Conservation (phyloP, 2,888 invertebrate genomes). For the Scaptodrosophila latifasciaeformis region DNA sequence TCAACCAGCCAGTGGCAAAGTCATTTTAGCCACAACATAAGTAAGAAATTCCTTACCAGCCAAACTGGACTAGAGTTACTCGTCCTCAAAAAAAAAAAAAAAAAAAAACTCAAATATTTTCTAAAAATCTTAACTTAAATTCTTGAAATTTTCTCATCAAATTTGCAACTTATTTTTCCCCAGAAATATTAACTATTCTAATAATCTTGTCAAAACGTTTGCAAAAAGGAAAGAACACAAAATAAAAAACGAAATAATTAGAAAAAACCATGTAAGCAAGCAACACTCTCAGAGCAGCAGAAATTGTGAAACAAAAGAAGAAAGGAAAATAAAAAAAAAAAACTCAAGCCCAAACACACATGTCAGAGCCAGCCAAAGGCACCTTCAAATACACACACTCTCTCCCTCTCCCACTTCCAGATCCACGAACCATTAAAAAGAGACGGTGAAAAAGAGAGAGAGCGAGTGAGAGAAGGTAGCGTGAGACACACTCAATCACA, state of each 20-base stretch:
- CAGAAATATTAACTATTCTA: no score
- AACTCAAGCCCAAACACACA: constrained; percentile 26
- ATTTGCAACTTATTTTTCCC: not conserved
- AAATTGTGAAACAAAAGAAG: no score
- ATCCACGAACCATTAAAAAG: no score
- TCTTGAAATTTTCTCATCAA: no score
- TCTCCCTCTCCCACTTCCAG: constrained; percentile 1
- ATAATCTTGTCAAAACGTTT: constrained; percentile 7
- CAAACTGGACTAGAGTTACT: no score
- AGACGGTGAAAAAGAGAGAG: no score
- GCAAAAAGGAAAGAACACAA: not conserved
- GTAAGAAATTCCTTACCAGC: no score
- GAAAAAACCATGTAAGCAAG: constrained; percentile 23
- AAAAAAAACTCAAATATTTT: not conserved
- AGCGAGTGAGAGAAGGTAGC: no score
- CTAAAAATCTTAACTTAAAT: constrained; percentile 5
- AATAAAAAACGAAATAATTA: constrained; percentile 30
- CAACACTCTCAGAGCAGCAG: no score
- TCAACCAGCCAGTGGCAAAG: not conserved
- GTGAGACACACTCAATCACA: no score
- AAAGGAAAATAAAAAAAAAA: not conserved
- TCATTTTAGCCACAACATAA: not conserved
- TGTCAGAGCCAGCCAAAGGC: constrained; percentile 20
- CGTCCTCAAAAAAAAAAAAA: no score
- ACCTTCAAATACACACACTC: constrained; percentile 9